phyloP scores from a whole-genome alignment of 2,888 invertebrate species.

The Limulus polyphemus region DNA sequence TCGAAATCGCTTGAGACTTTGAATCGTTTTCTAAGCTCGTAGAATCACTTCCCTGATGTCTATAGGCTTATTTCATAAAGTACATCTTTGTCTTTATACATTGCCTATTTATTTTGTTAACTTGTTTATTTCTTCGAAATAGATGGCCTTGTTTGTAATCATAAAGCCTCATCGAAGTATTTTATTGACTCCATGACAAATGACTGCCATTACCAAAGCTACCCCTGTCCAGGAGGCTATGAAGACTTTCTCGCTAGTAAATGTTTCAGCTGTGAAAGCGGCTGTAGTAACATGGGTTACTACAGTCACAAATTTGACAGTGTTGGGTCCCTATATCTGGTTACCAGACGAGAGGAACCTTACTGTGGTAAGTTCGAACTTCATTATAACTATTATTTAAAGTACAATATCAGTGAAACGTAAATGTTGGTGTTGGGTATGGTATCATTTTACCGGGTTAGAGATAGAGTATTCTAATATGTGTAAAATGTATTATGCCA shows the following conservation, averaged over 20 bases:
- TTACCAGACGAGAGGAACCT: neutral
- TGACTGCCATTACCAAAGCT: conserved; percentile 1
- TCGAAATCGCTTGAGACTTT: too few species aligned
- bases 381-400: too few species aligned
- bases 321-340: neutral
- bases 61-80: too few species aligned
- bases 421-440: too few species aligned
- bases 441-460: too few species aligned
- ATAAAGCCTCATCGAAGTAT: neutral
- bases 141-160: neutral
- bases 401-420: too few species aligned
- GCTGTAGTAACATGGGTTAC: conserved; percentile 6
- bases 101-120: too few species aligned
- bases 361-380: conserved; percentile 1
- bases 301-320: neutral
- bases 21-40: too few species aligned
- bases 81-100: too few species aligned
- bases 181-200: neutral
- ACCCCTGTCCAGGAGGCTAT: conserved; percentile 1
- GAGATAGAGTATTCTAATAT: too few species aligned
- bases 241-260: neutral
- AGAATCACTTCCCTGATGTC: too few species aligned
- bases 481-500: too few species aligned
- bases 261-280: neutral
- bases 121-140: neutral